Evolutionary conservation across 2,888 invertebrate genomes (phyloP).

Genomic region (Xanthostigma xanthostigma): DNA sequence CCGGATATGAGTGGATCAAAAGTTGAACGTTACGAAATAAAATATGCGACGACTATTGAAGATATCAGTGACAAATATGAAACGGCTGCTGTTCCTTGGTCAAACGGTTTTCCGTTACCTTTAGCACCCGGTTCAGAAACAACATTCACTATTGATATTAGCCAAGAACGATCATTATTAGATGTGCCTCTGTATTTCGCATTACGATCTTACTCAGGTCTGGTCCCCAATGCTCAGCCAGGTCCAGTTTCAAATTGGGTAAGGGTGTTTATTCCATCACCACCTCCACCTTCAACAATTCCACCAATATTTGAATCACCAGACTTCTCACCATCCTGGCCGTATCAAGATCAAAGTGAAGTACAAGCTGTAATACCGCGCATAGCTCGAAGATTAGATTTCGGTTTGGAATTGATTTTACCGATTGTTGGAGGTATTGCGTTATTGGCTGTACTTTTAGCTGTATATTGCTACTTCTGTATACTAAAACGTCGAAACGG

Average conservation of each 20-base stretch:
- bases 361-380: conserved; percentile 25
- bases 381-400: conserved; percentile 25
- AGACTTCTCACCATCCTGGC: conserved; percentile 24
- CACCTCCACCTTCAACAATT: conserved; percentile 34
- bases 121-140: conserved; percentile 36
- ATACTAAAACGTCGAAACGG: conserved; percentile 26
- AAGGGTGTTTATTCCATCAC: conserved; percentile 32
- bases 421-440: conserved; percentile 32
- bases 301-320: conserved; percentile 25
- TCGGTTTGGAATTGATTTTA: conserved; percentile 31
- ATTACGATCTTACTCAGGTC: conserved; percentile 32
- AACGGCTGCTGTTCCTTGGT: conserved; percentile 28
- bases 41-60: conserved; percentile 27
- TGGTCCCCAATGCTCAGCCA: conserved; percentile 22
- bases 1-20: conserved; percentile 38
- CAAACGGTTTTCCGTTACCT: conserved; percentile 29
- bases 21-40: conserved; percentile 36
- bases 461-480: conserved; percentile 34
- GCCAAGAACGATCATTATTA: conserved; percentile 28
- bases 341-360: conserved; percentile 20
- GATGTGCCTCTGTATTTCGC: conserved; percentile 37
- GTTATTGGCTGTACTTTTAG: conserved; percentile 27
- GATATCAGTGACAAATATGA: conserved; percentile 34
- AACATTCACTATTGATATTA: conserved; percentile 32
- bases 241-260: conserved; percentile 39